phyloP scores from a whole-genome alignment of 2,797 vertebrate species.

The Gallirallus australis region DNA sequence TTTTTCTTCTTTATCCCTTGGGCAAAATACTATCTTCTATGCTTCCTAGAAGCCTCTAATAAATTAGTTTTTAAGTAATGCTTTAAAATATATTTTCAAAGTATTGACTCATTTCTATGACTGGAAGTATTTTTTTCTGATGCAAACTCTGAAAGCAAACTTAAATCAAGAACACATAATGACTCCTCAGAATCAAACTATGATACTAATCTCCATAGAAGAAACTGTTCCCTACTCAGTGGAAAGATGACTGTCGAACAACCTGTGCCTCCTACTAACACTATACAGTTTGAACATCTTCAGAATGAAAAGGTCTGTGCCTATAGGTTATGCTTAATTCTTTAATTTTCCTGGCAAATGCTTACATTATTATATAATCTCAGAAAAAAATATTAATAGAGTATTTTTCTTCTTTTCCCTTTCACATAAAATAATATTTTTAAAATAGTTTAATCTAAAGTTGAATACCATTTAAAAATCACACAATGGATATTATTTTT shows the following conservation, averaged over 20 bases:
- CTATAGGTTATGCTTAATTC: background rate
- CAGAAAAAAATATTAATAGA: background rate
- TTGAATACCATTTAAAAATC: background rate
- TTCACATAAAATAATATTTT: background rate
- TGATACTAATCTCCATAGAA: background rate
- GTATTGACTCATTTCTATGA: background rate
- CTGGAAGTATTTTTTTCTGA: background rate
- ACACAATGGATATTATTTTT: rapidly evolving
- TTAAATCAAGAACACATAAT: background rate
- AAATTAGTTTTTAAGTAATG: background rate
- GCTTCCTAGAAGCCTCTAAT: background rate
- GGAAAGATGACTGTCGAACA: background rate
- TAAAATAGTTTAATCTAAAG: background rate
- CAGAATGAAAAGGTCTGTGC: background rate
- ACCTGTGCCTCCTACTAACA: background rate
- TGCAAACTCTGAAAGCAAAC: background rate
- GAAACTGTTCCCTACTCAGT: background rate
- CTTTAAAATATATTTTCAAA: background rate
- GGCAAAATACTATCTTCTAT: background rate
- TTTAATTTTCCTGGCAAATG: background rate
- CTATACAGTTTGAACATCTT: background rate
- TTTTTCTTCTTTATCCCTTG: background rate
- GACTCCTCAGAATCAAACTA: background rate
- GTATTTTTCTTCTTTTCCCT: background rate
- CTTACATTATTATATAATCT: background rate